These are phyloP conservation scores for Heliconius hortense DNA, from an alignment of 2,888 invertebrate genomes.

Conservation along the genomic window DNA sequence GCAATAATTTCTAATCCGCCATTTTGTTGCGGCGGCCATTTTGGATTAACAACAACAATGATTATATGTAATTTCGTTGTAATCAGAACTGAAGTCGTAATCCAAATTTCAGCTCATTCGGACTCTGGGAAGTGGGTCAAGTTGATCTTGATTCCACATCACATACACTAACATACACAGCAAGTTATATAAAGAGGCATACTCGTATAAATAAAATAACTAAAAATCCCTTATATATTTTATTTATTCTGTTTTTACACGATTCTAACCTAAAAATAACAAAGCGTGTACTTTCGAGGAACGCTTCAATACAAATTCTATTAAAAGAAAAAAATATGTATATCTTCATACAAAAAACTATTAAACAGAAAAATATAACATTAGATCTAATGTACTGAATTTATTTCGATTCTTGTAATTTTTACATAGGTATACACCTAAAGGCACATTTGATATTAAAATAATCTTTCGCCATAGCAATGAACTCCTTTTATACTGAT, in stretches of 20 bases:
- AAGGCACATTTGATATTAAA: constrained; percentile 1
- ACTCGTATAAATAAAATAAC: constrained; percentile 4
- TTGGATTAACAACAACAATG: too few species aligned
- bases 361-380: not conserved
- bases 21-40: too few species aligned
- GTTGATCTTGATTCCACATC: too few species aligned
- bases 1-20: too few species aligned
- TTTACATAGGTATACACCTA: not conserved
- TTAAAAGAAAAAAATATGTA: not conserved
- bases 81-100: too few species aligned
- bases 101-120: too few species aligned
- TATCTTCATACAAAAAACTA: not conserved
- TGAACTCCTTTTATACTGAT: not conserved
- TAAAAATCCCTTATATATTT: constrained; percentile 1
- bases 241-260: constrained; percentile 3
- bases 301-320: not conserved
- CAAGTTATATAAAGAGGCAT: constrained; percentile 1
- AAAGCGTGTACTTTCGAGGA: not conserved
- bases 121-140: too few species aligned
- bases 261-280: constrained; percentile 9
- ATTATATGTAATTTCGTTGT: too few species aligned
- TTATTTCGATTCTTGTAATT: too few species aligned
- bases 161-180: not conserved
- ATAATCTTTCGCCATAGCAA: not conserved
- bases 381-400: not conserved